Evolutionary conservation across 1,140 invertebrate genomes (phyloP).

Genomic region (Conus ventricosus): DNA sequence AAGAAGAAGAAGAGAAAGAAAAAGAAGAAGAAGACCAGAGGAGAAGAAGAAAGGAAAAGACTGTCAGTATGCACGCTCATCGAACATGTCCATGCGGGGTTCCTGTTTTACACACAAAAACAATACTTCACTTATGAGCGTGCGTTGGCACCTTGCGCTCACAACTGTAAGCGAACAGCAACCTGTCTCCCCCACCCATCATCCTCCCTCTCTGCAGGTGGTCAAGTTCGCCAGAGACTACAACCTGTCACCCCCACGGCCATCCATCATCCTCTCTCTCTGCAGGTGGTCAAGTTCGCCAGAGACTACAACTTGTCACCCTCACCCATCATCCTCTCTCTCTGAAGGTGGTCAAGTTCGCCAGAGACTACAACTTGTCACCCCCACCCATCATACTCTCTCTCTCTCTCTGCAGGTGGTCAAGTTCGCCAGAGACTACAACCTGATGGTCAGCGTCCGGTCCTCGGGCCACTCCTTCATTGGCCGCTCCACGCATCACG

Average conservation of each 20-base stretch:
- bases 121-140: too few relatives aligned
- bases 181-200: not conserved
- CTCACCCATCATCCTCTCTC: not conserved
- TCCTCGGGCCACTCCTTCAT: conserved; percentile 57
- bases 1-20: too few relatives aligned
- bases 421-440: not conserved
- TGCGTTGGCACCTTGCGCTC: too few relatives aligned
- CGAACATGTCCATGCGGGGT: too few relatives aligned
- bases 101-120: too few relatives aligned
- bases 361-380: not conserved
- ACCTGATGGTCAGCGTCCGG: conserved; percentile 39
- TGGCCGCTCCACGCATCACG: conserved; percentile 51
- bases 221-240: too few relatives aligned
- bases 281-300: too few relatives aligned
- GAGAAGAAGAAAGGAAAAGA: too few relatives aligned
- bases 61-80: too few relatives aligned
- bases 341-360: not conserved
- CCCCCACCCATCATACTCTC: not conserved
- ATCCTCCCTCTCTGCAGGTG: not conserved
- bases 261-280: not conserved
- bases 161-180: not conserved
- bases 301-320: not conserved
- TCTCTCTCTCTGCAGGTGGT: not conserved
- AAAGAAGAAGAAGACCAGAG: too few relatives aligned
- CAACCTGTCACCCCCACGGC: not conserved